These are phyloP conservation scores for Drosophila pseudoobscura DNA, from an alignment of 1,140 invertebrate species.

Conservation along the genomic window DNA sequence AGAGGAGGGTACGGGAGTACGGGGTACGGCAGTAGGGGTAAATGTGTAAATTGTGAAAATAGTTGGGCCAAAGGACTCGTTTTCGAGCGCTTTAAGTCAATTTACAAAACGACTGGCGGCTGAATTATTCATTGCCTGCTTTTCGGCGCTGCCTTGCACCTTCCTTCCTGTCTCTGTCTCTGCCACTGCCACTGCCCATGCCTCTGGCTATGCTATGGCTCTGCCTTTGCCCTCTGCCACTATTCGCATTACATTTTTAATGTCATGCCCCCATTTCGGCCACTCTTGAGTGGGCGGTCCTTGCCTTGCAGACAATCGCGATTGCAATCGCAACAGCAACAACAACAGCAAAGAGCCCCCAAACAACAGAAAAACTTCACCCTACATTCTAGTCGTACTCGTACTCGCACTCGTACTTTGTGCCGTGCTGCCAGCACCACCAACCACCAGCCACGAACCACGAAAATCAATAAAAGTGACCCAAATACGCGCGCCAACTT, in stretches of 20 bases:
- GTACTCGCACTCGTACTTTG: too few relatives aligned
- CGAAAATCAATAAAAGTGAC: constrained; percentile 79
- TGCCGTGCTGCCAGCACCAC: not conserved
- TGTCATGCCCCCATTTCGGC: constrained; percentile 7
- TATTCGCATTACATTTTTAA: constrained; percentile 45
- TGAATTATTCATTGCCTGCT: constrained; percentile 68
- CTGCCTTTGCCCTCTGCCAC: constrained; percentile 35
- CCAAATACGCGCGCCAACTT: constrained; percentile 78
- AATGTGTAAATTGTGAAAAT: constrained; percentile 59
- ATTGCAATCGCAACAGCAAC: constrained; percentile 57
- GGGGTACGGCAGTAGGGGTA: not conserved
- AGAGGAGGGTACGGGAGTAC: too few relatives aligned
- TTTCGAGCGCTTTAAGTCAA: constrained; percentile 73
- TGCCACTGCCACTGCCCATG: not conserved
- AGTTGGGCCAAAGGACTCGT: constrained; percentile 58
- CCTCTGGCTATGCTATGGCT: too few relatives aligned
- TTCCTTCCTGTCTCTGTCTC: too few relatives aligned
- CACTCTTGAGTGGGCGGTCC: too few relatives aligned
- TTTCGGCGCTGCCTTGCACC: constrained; percentile 23
- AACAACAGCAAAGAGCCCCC: constrained; percentile 3
- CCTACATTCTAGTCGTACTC: constrained; percentile 22
- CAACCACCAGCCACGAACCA: not conserved
- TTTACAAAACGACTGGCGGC: constrained; percentile 57
- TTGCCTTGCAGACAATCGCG: constrained; percentile 46
- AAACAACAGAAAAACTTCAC: constrained; percentile 8